Base-by-base conservation (phyloP, 1,140 invertebrate species). In the Macrobrachium rosenbergii region DNA sequence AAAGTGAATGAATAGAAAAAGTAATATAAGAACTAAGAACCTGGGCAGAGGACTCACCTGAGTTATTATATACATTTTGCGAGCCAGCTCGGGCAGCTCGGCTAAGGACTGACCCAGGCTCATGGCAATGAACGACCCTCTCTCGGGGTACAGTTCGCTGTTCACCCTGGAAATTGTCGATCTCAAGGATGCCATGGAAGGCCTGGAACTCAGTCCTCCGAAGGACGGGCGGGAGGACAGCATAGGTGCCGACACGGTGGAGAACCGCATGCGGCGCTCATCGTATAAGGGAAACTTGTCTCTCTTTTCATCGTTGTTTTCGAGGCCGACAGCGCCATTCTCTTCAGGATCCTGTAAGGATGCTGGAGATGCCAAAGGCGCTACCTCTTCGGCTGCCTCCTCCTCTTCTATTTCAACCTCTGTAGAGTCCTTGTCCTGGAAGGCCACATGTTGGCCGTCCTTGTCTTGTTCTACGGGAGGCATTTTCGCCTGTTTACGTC, bases 41-140 rank as follows among this genome's bases (percentile, higher is more conserved):
- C 45, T 6, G 10, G 45, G 45, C 5, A 5, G 6, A 14, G 16
- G 5, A 83, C 88, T 77, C 52, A 89, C 89, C 89, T 89, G 89
- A 12, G 89, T 89, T 43, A 89, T 87, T 60, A 89, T 89, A 79
- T 89, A 89, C 62, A 86, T 84, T 64, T 89, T 89, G 5, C 45
- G 73, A 21, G 89, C 89, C 67, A 89, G 73, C 17, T 58, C 52
- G 12, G 89, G 86, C 43, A 89, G 43, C 19, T 88, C 87, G 23
- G 89, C 89, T 37, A 89, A 69, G 72, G 89, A 89, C 3, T 89
- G 89, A 11, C 89, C 87, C 45, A 88, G 59, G 86, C 87, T 88
- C 58, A 58, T 77, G 77, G 87, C 89, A 2, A 89, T 79, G 82
- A 88, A 88, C 69, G 86, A 88, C 5, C 87, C 89, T 64, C 87